Evolutionary conservation across 2,888 invertebrate species (phyloP).

Genomic region (Disparrhopalites patrizii): DNA sequence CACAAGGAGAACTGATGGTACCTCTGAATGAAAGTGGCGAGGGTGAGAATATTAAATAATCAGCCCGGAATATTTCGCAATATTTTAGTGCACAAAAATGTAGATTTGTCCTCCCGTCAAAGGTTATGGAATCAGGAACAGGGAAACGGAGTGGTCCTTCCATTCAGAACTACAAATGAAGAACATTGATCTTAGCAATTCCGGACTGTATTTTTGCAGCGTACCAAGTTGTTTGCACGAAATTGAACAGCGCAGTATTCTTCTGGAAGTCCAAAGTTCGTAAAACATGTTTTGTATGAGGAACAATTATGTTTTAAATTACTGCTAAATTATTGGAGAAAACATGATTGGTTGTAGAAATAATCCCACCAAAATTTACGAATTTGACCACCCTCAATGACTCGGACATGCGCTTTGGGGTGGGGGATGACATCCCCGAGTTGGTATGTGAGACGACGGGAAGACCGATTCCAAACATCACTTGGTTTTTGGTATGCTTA

Average conservation of each 20-base stretch:
- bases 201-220: constrained; percentile 32
- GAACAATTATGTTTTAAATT: too few relatives aligned
- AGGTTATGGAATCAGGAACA: not conserved
- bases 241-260: not conserved
- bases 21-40: constrained; percentile 37
- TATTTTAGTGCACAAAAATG: too few relatives aligned
- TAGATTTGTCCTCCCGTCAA: not conserved
- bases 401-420: constrained; percentile 23
- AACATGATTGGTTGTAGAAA: too few relatives aligned
- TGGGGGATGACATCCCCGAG: constrained; percentile 31
- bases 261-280: not conserved
- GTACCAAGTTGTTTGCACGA: too few relatives aligned
- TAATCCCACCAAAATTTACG: not conserved
- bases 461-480: constrained; percentile 45
- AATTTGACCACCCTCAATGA: not conserved
- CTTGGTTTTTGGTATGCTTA: constrained; percentile 45
- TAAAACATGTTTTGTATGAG: too few relatives aligned
- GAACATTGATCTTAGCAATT: constrained; percentile 18
- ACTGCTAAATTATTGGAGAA: too few relatives aligned
- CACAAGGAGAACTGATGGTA: constrained; percentile 57
- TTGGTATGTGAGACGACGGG: constrained; percentile 50
- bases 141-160: constrained; percentile 36
- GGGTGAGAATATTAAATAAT: too few relatives aligned
- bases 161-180: constrained; percentile 30
- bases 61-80: too few relatives aligned